These are phyloP conservation scores for Loriculus beryllinus DNA, from an alignment of 2,797 vertebrate species.

Conservation along the genomic window DNA sequence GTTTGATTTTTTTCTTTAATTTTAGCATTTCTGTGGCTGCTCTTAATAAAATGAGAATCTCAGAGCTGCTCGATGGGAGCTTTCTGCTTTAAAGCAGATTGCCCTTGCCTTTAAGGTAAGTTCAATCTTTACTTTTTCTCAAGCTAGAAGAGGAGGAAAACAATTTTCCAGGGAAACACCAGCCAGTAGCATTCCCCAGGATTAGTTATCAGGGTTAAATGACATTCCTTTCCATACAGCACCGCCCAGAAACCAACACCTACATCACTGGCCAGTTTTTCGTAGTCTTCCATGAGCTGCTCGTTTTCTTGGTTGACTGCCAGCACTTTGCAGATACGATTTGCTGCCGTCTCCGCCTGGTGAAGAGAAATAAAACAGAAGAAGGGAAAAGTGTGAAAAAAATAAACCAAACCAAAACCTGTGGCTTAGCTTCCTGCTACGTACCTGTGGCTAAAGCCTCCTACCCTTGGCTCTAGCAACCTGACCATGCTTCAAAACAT, in stretches of 20 bases:
- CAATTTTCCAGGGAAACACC: neutral
- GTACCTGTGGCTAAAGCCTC: neutral
- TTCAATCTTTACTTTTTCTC: neutral
- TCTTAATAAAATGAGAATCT: neutral
- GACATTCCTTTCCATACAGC: neutral
- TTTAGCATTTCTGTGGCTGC: neutral
- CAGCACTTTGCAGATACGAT: conserved; percentile 98
- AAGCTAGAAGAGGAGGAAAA: neutral
- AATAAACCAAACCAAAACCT: neutral
- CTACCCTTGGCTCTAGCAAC: neutral
- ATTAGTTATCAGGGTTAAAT: neutral
- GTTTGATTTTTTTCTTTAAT: neutral
- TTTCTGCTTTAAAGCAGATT: neutral
- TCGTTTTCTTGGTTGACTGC: conserved; percentile 98
- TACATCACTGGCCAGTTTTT: conserved; percentile 97
- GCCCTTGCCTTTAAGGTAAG: neutral
- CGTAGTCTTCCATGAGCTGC: conserved; percentile 98
- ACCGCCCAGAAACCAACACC: conserved; percentile 68
- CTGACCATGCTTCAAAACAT: neutral
- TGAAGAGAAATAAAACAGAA: conserved; percentile 50
- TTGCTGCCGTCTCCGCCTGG: conserved; percentile 96
- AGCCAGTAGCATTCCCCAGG: neutral
- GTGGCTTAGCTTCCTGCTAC: neutral
- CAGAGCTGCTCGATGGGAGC: neutral
- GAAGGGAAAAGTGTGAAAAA: neutral